phyloP scores from a whole-genome alignment of 2,797 vertebrate genomes.

The Dryobates pubescens region DNA sequence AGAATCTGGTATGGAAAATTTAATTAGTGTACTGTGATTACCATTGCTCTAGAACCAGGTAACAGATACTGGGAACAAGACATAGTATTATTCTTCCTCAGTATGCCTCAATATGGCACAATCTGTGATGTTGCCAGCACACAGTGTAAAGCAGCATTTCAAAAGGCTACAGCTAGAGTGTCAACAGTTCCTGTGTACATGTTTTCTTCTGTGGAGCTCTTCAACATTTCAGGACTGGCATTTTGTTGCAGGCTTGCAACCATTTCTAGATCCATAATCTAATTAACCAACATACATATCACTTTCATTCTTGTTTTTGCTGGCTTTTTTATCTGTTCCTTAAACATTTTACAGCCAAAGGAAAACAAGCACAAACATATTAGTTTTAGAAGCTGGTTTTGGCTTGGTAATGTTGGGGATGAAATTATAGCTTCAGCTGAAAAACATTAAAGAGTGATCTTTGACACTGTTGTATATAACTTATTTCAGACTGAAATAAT shows the following conservation, averaged over 20 bases:
- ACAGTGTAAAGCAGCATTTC: background rate
- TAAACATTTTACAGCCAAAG: background rate
- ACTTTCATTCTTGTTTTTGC: background rate
- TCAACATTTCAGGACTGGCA: background rate
- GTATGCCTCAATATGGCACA: background rate
- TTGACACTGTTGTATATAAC: background rate
- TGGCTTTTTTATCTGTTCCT: background rate
- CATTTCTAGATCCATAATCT: background rate
- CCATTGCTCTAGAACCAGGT: background rate
- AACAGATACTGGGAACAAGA: background rate
- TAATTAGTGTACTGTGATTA: background rate
- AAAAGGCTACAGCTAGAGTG: background rate
- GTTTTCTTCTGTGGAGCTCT: background rate
- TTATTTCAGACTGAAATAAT: background rate
- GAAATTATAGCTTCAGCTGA: background rate
- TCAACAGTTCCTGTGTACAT: background rate
- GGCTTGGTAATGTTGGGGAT: background rate
- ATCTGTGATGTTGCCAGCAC: background rate
- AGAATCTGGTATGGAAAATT: background rate
- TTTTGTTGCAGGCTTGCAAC: background rate
- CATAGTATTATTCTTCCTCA: rapidly evolving
- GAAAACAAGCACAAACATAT: background rate
- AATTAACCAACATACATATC: background rate
- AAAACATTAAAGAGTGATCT: background rate
- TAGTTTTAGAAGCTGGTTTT: background rate